Base-by-base conservation (phyloP, 2,888 invertebrate species). In the Sphinx pinastri region DNA sequence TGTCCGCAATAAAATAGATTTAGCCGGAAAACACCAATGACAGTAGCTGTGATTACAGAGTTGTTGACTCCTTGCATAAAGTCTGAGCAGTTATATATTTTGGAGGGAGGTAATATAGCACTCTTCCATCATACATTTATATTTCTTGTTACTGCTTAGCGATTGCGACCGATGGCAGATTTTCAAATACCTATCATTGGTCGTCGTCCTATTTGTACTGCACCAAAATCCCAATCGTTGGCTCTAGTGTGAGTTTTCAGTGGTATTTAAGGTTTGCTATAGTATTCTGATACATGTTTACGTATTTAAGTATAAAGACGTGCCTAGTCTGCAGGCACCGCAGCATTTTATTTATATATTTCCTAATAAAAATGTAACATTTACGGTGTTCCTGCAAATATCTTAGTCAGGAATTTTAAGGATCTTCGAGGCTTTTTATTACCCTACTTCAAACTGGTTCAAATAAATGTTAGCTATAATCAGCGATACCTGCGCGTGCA, bases 21-120 rank as follows among this genome's bases (percentile, higher is more conserved):
- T 63, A 63, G 10, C 49, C 47, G 12, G 13, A 63, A 19, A 63
- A 81, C 77, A 77, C 76, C 76, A 79, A 75, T 75, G 75, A 77
- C 69, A 72, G 71, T 75, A 54, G 51, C 67, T 59, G 67, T 67
- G 67, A 70, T 67, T 67, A 45, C 45, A 38, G 14, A 19, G 55
- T 57, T 68, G 68, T 31, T 68, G 38, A 16, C 1, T 68, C 49
- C 25, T 47, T 47, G 19, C 6, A 59, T 59, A 49, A 31, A 19
- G 16, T 59, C 19, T 14, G 38, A 31, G 58, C 58, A 58, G 11
- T 69, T 69, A 52, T 59, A 63, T 14, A 63, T 63, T 63, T 63
- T 49, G 47, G 12, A 12, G 16, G 47, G 49, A n/a, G 14, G 10
- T n/a, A 12, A 47, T 47, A 12, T 2, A 25, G 25, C 25, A 11